Conservation (phyloP, 37 sponge, comb jelly and placozoan genomes). For the Beroe forskalii region DNA sequence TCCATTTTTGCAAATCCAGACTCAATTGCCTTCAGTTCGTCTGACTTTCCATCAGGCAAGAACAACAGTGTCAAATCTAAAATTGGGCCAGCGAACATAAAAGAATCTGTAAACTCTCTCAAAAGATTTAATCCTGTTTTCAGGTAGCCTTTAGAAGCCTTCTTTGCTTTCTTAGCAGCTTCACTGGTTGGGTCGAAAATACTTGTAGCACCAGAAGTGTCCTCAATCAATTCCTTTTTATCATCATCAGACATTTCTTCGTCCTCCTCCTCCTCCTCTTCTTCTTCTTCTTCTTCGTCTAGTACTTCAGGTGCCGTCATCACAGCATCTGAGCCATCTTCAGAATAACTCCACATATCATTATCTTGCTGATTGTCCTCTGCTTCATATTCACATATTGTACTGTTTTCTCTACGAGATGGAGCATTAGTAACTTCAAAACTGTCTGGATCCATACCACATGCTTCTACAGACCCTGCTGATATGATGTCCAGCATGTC, state of each 20-base stretch:
- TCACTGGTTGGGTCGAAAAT: background rate
- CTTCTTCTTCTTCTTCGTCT: background rate
- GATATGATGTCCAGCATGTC: background rate
- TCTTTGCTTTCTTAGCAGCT: background rate
- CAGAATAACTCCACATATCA: background rate
- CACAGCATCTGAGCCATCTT: background rate
- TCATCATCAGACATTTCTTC: background rate
- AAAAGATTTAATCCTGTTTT: background rate
- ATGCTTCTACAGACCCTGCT: background rate
- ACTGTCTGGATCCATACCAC: background rate
- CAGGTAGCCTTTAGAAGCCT: background rate
- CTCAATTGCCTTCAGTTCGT: conserved; percentile 33
- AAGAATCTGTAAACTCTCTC: background rate
- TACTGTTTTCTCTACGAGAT: background rate
- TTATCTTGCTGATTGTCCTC: background rate
- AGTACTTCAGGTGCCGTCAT: background rate
- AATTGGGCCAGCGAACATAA: background rate
- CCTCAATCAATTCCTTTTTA: background rate
- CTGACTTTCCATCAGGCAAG: background rate
- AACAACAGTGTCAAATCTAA: background rate
- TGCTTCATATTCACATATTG: background rate
- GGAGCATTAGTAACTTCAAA: background rate
- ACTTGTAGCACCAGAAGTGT: background rate
- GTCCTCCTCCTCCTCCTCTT: background rate
- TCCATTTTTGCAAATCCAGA: background rate